Evolutionary conservation across 1,140 invertebrate genomes (phyloP).

Genomic region (Drosophila fuyamai): DNA sequence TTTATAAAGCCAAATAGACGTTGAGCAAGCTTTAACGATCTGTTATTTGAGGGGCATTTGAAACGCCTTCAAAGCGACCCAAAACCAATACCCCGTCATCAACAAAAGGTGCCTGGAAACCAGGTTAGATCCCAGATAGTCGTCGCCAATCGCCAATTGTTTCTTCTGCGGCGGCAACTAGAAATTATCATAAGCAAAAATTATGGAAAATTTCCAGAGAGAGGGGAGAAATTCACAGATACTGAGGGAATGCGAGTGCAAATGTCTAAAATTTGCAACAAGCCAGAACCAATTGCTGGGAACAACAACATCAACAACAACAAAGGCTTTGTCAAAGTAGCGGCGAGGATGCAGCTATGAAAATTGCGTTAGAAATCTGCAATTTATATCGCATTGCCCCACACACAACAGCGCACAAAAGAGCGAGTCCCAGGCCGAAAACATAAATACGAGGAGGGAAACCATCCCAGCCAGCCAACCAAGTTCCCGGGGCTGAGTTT

Average conservation of each 20-base stretch:
- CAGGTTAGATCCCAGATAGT: conserved; percentile 56
- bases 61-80: not conserved
- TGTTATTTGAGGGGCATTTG: conserved; percentile 13
- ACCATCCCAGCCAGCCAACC: conserved; percentile 5
- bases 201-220: conserved; percentile 52
- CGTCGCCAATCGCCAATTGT: conserved; percentile 41
- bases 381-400: conserved; percentile 77
- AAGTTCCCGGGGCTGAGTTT: not conserved
- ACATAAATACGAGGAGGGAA: conserved; percentile 35
- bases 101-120: conserved; percentile 9
- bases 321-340: conserved; percentile 73
- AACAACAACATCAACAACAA: conserved; percentile 26
- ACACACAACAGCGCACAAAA: conserved; percentile 29
- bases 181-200: conserved; percentile 81
- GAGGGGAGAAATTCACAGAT: conserved; percentile 19
- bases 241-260: conserved; percentile 60
- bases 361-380: conserved; percentile 83
- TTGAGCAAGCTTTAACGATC: not conserved
- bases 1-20: not conserved
- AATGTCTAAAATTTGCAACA: conserved; percentile 79
- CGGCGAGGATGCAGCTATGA: conserved; percentile 69
- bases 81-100: not conserved
- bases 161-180: conserved; percentile 45
- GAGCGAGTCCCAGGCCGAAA: conserved; percentile 37
- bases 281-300: conserved; percentile 69